Base-by-base conservation (phyloP, 1,140 invertebrate species). In the Monochamus saltuarius region DNA sequence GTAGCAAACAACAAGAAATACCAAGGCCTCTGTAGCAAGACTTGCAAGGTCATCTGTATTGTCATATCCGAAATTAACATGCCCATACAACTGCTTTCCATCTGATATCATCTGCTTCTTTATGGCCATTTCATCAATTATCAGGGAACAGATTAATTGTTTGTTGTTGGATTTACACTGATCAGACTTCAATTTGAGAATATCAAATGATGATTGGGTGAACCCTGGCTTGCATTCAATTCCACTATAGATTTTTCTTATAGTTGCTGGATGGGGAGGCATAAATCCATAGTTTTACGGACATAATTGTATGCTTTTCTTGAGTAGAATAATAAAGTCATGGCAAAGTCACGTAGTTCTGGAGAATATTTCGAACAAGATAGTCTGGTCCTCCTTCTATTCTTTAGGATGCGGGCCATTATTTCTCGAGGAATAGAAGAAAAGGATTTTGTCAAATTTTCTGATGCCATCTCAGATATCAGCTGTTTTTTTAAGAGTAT, bases 81-180 rank as follows among this genome's bases (percentile, higher is more conserved):
- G 13, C 9, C 13, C 42, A 9, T 45, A 45, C 9, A 45, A n/a
- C n/a, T n/a, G 9, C 13, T 45, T 7, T 7, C 42, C 42, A 45
- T 45, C 42, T 10, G 42, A 45, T 7, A 45, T 45, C 8, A 45
- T 14, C 16, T 45, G n/a, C n/a, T 45, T 45, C 16, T 45, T 45
- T 7, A 45, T 45, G 7, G 42, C 42, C 42, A 45, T 45, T 45
- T 45, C 42, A 45, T 45, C 42, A 11, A 45, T 45, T 45, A 45
- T 45, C 42, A 45, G 16, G 7, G 42, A 45, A 14, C 42, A 45
- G 7, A 45, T 14, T 14, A 45, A 14, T 14, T 45, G 9, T 45
- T 14, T 14, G 42, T 45, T 45, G 9, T 9, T 7, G 8, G 7
- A 14, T 7, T 14, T 7, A 45, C 7, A 45, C 7, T 45, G 8